A percentile compares a stretch with the other conserved stretches of the same genome.
phyloP scores from a whole-genome alignment of 23 tunicate genomes.

The Oikopleura albicans region DNA sequence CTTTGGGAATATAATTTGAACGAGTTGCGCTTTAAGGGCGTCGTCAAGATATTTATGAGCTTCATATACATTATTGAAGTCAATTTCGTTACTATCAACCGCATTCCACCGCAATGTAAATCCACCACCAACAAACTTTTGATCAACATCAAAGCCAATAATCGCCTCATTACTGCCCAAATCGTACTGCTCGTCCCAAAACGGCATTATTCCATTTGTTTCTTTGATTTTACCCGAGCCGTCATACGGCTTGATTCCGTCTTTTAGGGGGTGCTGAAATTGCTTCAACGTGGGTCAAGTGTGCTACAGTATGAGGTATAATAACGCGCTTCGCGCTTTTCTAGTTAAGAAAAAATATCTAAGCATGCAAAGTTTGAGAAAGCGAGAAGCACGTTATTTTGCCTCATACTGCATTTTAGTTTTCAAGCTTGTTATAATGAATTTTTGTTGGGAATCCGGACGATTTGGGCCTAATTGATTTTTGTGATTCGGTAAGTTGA shows the following conservation, averaged over 20 bases:
- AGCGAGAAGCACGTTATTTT: too few relatives aligned
- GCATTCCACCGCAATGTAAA: not conserved
- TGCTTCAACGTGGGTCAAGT: too few relatives aligned
- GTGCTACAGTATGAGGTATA: too few relatives aligned
- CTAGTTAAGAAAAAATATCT: too few relatives aligned
- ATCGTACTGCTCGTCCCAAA: not conserved
- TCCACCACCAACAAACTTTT: not conserved
- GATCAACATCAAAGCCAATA: conserved; percentile 6
- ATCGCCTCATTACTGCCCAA: not conserved
- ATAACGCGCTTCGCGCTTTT: too few relatives aligned
- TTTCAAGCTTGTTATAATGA: too few relatives aligned
- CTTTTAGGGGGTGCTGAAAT: too few relatives aligned
- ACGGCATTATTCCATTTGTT: not conserved
- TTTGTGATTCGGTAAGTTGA: too few relatives aligned
- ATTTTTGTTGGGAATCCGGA: too few relatives aligned
- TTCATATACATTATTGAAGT: not conserved
- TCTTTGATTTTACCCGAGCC: conserved; percentile 7
- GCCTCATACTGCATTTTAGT: too few relatives aligned
- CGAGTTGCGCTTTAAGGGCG: not conserved
- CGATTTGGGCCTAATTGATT: too few relatives aligned
- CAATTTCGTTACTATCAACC: not conserved
- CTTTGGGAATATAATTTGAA: not conserved
- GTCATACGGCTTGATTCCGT: not conserved
- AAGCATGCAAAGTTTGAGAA: too few relatives aligned
- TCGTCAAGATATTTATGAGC: not conserved